Base-by-base conservation (phyloP, 2,888 invertebrate species). In the Luperina testacea region DNA sequence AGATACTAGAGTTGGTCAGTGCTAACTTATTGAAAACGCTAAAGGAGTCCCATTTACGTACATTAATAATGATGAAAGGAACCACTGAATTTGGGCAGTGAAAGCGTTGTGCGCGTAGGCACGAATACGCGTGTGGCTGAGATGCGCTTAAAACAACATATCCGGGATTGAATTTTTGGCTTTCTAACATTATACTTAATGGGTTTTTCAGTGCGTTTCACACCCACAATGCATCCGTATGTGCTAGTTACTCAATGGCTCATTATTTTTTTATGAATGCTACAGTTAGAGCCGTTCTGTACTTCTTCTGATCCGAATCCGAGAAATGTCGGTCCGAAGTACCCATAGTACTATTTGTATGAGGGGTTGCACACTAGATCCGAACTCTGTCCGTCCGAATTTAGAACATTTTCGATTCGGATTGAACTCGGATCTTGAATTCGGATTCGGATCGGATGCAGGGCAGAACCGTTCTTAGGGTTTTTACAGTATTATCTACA, bases 61-160 rank as follows among this genome's bases (percentile, higher is more conserved):
- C 48, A 67, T 80, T 74, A 67, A 75, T 61, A 53, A 81, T 74
- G 13, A 53, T 57, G 45, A 53, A 48, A 57, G 53, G 24, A 68
- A 48, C 13, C 27, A 11, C n/a, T 27, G 45, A 80, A 80, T 70
- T 53, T 45, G 11, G 32, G 8, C 51, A 45, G 15, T 51, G 7
- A 38, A 57, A 45, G 1, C 0, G 11, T 57, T 53, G 15, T 53
- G 51, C 64, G 27, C 38, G 11, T 42, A 17, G 20, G 13, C 11
- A 20, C 0, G 4, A 2, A 17, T 13, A 24, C 27, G 9, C 27
- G 17, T 24, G n/a, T 45, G 5, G 9, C 6, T 27, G 13, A 42
- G 27, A 77, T 51, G 51, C 20, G 0, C 8, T 24, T 45, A 32
- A 32, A 64, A 45, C 9, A 5, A 27, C 20, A 24, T 32, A 8